Evolutionary conservation across 2,888 invertebrate genomes (phyloP).

Genomic region (Eudemis profundana): DNA sequence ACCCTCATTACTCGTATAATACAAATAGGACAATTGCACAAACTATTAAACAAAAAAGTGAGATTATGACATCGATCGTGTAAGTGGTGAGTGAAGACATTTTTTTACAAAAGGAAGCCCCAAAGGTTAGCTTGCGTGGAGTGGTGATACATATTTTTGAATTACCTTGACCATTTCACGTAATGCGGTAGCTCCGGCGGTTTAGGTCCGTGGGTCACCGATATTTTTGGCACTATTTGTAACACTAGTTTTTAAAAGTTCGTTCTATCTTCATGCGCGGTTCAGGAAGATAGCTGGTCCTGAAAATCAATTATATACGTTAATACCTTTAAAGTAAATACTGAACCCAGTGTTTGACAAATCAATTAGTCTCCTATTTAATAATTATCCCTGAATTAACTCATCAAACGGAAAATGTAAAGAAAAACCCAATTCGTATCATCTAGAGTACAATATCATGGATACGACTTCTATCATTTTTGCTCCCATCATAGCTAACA

Average conservation of each 20-base stretch:
- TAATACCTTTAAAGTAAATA: constrained; percentile 19
- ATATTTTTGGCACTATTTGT: constrained; percentile 67
- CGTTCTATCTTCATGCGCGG: constrained; percentile 71
- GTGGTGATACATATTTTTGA: constrained; percentile 71
- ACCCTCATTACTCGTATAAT: too few relatives aligned
- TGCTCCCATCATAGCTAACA: too few relatives aligned
- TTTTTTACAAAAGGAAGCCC: constrained; percentile 80
- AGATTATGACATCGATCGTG: constrained; percentile 45
- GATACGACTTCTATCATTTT: too few relatives aligned
- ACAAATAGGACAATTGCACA: too few relatives aligned
- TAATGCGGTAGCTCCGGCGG: constrained; percentile 66
- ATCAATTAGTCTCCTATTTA: too few relatives aligned
- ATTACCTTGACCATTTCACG: constrained; percentile 85
- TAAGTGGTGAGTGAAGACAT: constrained; percentile 58
- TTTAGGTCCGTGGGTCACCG: constrained; percentile 64
- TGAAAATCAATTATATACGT: constrained; percentile 74
- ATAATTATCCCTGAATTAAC: too few relatives aligned
- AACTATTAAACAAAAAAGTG: background rate
- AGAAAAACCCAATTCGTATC: too few relatives aligned
- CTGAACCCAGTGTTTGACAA: too few relatives aligned
- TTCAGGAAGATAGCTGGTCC: constrained; percentile 80
- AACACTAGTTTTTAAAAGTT: constrained; percentile 68
- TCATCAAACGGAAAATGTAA: constrained; percentile 5
- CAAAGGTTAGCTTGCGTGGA: constrained; percentile 77
- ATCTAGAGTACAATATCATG: too few relatives aligned